These are phyloP conservation scores for Aphelinus certus DNA, from an alignment of 1,140 invertebrate species.

Conservation along the genomic window DNA sequence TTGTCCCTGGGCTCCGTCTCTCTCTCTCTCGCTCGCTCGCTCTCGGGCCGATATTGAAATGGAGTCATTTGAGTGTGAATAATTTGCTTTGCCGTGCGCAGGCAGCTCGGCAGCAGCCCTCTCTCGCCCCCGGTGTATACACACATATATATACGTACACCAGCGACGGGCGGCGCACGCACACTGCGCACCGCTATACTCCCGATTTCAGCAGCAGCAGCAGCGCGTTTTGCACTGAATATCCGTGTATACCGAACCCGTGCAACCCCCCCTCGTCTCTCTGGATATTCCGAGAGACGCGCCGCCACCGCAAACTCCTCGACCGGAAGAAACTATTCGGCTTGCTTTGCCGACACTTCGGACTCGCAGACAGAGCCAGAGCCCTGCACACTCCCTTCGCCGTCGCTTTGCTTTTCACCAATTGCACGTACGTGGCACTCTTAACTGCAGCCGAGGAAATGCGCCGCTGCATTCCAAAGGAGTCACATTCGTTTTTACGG, in stretches of 20 bases:
- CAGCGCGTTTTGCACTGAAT: conserved; percentile 31
- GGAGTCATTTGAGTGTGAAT: conserved; percentile 69
- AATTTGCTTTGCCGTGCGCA: conserved; percentile 65
- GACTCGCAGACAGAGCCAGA: background rate
- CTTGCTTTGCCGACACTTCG: conserved; percentile 1
- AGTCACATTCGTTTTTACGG: no score
- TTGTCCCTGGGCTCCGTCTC: conserved; percentile 59
- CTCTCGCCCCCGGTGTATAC: conserved; percentile 36
- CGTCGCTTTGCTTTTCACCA: background rate
- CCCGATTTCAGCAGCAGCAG: conserved; percentile 9
- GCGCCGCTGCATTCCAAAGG: no score
- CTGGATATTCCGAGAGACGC: conserved; percentile 11
- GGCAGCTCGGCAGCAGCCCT: background rate
- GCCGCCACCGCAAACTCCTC: conserved; percentile 33
- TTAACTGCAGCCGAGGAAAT: no score
- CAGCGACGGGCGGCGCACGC: background rate
- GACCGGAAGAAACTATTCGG: conserved; percentile 36
- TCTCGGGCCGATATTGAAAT: conserved; percentile 67
- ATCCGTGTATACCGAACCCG: background rate
- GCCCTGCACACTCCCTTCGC: background rate
- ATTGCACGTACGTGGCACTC: no score
- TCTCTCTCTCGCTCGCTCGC: conserved; percentile 16
- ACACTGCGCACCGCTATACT: background rate
- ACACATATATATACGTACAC: background rate
- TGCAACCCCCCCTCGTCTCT: no score